Evolutionary conservation across 2,888 invertebrate genomes (phyloP).

Genomic region (Heteropelma amictum): DNA sequence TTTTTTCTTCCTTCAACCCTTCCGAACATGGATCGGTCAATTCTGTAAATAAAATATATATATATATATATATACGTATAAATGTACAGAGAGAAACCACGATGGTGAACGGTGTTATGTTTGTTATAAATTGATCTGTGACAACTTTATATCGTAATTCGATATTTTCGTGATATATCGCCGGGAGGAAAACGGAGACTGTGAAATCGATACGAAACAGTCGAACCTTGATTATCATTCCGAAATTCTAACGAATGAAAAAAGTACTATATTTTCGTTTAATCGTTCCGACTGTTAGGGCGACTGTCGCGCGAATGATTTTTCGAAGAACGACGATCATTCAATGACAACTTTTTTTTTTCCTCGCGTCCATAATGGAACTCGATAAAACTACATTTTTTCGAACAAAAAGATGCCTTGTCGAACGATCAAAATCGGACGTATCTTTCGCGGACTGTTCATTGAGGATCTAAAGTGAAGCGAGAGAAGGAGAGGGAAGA

Average conservation of each 20-base stretch:
- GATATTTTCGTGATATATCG: conserved; percentile 30
- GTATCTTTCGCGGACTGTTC: background rate
- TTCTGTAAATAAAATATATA: background rate
- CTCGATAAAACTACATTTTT: too few species aligned
- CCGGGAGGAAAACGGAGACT: background rate
- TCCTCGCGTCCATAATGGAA: too few species aligned
- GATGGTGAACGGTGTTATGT: conserved; percentile 32
- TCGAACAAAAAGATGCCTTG: too few species aligned
- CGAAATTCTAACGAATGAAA: background rate
- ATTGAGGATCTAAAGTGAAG: background rate
- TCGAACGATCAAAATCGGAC: too few species aligned
- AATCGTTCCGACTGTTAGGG: background rate
- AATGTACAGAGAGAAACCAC: background rate
- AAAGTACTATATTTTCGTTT: background rate
- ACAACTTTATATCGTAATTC: conserved; percentile 48
- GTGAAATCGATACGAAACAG: conserved; percentile 36
- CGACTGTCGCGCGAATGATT: too few species aligned
- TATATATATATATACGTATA: background rate
- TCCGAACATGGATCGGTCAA: background rate
- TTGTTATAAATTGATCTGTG: conserved; percentile 44
- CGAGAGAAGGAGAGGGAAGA: too few species aligned
- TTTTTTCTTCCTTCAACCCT: background rate
- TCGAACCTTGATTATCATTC: conserved; percentile 40
- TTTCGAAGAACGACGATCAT: too few species aligned
- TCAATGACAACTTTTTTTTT: too few species aligned